Evolutionary conservation across 1,140 invertebrate species (phyloP).

Genomic region (Lucilia cuprina): DNA sequence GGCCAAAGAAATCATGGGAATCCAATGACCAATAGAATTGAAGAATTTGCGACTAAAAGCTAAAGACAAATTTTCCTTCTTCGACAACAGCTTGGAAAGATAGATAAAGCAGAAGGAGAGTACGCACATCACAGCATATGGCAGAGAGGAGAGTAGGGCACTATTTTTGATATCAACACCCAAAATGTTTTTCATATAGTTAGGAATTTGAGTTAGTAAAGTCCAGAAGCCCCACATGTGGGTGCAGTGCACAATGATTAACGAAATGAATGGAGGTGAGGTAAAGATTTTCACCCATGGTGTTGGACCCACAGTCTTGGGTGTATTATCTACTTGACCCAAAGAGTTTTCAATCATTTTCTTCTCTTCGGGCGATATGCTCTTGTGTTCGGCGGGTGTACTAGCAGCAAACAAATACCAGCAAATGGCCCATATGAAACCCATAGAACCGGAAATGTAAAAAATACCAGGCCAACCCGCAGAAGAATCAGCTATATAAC

Average conservation of each 20-base stretch:
- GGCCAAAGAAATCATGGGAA: conserved; percentile 71
- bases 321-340: conserved; percentile 51
- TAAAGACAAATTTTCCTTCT: conserved; percentile 66
- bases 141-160: conserved; percentile 77
- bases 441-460: conserved; percentile 75
- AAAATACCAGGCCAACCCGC: conserved; percentile 82
- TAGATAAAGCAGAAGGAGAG: conserved; percentile 74
- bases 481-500: conserved; percentile 69
- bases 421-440: conserved; percentile 69
- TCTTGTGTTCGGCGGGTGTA: conserved; percentile 67
- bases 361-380: conserved; percentile 70
- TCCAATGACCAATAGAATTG: conserved; percentile 71
- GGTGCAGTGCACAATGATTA: conserved; percentile 84
- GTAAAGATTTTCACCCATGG: conserved; percentile 82
- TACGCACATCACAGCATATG: conserved; percentile 78
- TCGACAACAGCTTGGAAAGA: conserved; percentile 70
- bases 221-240: conserved; percentile 97
- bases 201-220: conserved; percentile 89
- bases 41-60: conserved; percentile 71
- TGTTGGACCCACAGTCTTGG: conserved; percentile 45
- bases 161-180: conserved; percentile 78
- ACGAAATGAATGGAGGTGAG: conserved; percentile 82
- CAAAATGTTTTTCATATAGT: conserved; percentile 85
- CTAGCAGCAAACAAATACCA: conserved; percentile 74
- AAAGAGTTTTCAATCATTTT: conserved; percentile 68